These are phyloP conservation scores for Pangasius sanitwongsei DNA, from an alignment of 2,797 vertebrate genomes.

Conservation along the genomic window DNA sequence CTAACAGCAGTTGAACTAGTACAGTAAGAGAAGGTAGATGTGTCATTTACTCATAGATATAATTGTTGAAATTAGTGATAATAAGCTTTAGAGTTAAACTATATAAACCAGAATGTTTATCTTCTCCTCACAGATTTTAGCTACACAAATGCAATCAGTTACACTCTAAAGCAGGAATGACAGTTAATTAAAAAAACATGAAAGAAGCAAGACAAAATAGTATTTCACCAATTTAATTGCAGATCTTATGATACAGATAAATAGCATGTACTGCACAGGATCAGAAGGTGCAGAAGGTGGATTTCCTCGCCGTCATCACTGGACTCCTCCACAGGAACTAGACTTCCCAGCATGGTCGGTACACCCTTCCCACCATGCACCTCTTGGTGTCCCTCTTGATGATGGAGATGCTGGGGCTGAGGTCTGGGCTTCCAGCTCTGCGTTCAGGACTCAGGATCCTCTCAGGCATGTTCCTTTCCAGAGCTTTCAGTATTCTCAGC, in stretches of 20 bases:
- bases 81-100: background rate
- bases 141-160: background rate
- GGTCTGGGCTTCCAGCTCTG: slow-evolving; percentile 60
- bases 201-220: background rate
- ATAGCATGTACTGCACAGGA: slow-evolving; percentile 26
- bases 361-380: slow-evolving; percentile 83
- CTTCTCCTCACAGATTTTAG: background rate
- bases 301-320: background rate
- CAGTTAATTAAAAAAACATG: background rate
- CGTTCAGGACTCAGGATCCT: slow-evolving; percentile 59
- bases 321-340: slow-evolving; percentile 57
- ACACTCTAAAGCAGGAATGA: background rate
- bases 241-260: slow-evolving; percentile 37
- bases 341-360: slow-evolving; percentile 81
- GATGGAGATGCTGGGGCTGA: slow-evolving; percentile 65
- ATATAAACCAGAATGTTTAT: background rate
- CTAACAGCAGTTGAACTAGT: background rate
- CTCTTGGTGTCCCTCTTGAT: slow-evolving; percentile 77
- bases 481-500: slow-evolving; percentile 66
- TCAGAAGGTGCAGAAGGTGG: background rate
- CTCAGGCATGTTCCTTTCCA: slow-evolving; percentile 62
- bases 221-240: slow-evolving; percentile 17
- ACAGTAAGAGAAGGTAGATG: background rate
- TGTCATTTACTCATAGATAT: background rate
- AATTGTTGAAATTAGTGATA: background rate